Base-by-base conservation (phyloP, 2,888 invertebrate genomes). In the Oconnorella tubifera region DNA sequence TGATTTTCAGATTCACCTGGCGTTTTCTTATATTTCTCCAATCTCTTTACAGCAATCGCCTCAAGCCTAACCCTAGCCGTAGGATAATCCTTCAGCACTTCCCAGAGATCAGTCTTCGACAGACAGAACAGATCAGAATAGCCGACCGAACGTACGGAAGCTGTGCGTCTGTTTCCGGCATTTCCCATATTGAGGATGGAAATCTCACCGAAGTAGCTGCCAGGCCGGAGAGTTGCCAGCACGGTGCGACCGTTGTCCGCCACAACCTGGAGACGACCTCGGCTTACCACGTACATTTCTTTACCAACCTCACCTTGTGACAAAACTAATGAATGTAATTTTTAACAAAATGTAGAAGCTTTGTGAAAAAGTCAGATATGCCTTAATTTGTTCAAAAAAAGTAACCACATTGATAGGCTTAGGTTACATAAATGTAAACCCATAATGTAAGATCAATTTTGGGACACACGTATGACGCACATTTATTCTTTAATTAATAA, bases 151-250 rank as follows among this genome's bases (percentile, higher is more conserved):
- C 94, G 88, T 76, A 98, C 97, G 78, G 95, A 95, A 75, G 98
- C 98, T 82, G 98, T 98, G 84, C 97, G 88, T 82, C 97, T 88
- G 86, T 98, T 98, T 81, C 97, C 97, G 89, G 96, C 96, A 84
- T 95, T 95, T 86, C 97, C 97, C 81, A 82, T 81, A 69, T 82
- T 81, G 85, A 98, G 89, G 86, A 98, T 96, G 86, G 93, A 94
- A 86, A 98, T 98, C 88, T 98, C 98, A 81, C 98, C 98, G 86
- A 98, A 98, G 88, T 98, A 98, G 84, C 95, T 95, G 84, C 97
- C 98, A 78, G 97, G 96, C 85, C 94, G 93, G 80, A 98, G 88
- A 73, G 95, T 96, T 78, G 97, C 97, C 84, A 98, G 87, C 74
- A 97, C 95, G 62, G 94, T 93, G 84, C 92, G 78, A 90, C 94